These are phyloP conservation scores for Muscidifurax raptorellus DNA, from an alignment of 1,140 invertebrate species.

Conservation along the genomic window DNA sequence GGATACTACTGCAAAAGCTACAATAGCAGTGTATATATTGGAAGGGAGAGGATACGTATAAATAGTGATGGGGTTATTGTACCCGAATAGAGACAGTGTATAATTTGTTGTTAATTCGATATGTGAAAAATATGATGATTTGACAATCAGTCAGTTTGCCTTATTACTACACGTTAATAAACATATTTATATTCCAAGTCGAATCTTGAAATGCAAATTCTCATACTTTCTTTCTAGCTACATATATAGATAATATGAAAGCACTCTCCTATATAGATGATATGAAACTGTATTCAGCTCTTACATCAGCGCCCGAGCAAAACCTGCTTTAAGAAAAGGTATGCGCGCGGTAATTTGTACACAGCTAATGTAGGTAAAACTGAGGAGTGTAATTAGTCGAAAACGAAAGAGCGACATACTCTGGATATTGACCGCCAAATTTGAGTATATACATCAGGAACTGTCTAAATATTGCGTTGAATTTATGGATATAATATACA, in stretches of 20 bases:
- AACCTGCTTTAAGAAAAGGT: conserved; percentile 15
- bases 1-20: no score
- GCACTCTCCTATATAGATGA: background rate
- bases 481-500: background rate
- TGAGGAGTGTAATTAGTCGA: background rate
- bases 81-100: no score
- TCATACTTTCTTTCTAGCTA: conserved; percentile 2
- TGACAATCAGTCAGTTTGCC: no score
- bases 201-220: conserved; percentile 1
- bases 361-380: background rate
- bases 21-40: no score
- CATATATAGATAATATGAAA: conserved; percentile 19
- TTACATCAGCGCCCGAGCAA: conserved; percentile 35
- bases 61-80: no score
- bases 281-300: background rate
- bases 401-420: background rate
- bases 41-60: no score
- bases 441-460: background rate
- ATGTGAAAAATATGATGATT: no score
- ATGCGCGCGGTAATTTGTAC: background rate
- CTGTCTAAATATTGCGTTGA: background rate
- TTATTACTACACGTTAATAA: no score
- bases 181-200: no score
- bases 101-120: no score
- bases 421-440: background rate